Evolutionary conservation across 2,888 invertebrate species (phyloP), one percentile per base, ranked within the genome.

Genomic region (Cistogaster globosa): DNA sequence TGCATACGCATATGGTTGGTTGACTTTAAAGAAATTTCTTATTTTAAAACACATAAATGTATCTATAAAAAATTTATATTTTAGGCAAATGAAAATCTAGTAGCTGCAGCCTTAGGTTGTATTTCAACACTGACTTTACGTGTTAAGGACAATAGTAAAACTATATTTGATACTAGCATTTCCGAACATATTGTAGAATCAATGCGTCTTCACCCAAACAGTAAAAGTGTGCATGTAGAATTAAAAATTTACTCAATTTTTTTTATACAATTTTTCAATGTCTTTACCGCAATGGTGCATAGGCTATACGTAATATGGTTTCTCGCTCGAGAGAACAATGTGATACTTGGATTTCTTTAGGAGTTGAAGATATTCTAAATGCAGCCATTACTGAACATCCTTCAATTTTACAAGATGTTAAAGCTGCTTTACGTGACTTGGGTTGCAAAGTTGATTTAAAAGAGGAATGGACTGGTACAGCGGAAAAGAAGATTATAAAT

Each of bases 291-390:
- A 95, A 96, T 89, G 97, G 95, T 0, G 96, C 97, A 89, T 97
- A 97, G 96, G 97, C 97, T 0, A 95, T 98, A 42, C 94, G 98
- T 63, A 98, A 98, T 91, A 96, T 98, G 95, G 97, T 97, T 0
- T 95, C 96, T 0, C 93, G 97, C 58, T 96, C 95, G 84, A 94
- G 95, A 26, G 95, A 96, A 0, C 95, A 97, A 89, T 95, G 95
- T 87, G 90, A 93, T 0, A 94, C 94, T 71, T 97, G 97, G 91
- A 91, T 96, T 9, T 90, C 90, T 0, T 90, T 82, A 78, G 97
- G 97, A 0, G 94, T 95, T 8, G 97, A 98, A 90, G 94, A 94
- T 0, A 88, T 97, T 5, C 93, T 98, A 20, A 94, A 94, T 86
- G 90, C 92, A 0, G 95, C 96, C 0, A 93, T 95, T 89, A 92